A percentile compares a stretch with the other conserved stretches of the same genome.
Evolutionary conservation across 2,113 vertebrate genomes (phyloP).

Genomic region (Melanerpes formicivorus): DNA sequence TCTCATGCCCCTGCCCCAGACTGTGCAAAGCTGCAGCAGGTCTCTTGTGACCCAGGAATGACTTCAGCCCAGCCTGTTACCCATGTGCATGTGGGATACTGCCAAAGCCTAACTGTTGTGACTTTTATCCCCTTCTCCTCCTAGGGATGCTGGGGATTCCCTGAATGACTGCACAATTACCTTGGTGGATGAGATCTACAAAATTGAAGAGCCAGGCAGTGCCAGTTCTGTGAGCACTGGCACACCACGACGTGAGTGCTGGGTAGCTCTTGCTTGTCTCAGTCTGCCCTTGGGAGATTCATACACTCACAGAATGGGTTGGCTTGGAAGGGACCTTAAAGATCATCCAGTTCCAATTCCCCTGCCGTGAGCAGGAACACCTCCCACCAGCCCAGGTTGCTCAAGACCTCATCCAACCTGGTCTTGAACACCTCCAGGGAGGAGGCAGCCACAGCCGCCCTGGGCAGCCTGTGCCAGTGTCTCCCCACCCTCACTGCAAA

Average conservation of each 20-base stretch:
- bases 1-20: no score
- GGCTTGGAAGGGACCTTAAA: no score
- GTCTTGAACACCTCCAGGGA: no score
- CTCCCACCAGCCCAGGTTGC: no score
- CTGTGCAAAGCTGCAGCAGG: neutral
- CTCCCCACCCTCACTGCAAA: no score
- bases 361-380: no score
- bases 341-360: no score
- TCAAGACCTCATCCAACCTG: no score
- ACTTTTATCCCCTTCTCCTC: neutral
- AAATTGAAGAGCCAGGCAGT: constrained; percentile 89
- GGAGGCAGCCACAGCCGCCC: no score
- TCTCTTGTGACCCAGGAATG: neutral
- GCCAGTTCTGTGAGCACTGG: constrained; percentile 72
- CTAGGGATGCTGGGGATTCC: constrained; percentile 85
- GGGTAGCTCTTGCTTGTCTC: neutral
- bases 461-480: no score
- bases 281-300: neutral
- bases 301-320: no score
- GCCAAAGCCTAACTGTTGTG: neutral
- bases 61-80: neutral
- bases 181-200: constrained; percentile 94
- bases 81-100: neutral
- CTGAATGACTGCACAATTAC: constrained; percentile 90
- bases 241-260: constrained; percentile 83